A percentile compares a stretch with the other conserved stretches of the same genome.
Evolutionary conservation across 2,797 vertebrate genomes (phyloP).

Genomic region (Apogon hyalosoma): DNA sequence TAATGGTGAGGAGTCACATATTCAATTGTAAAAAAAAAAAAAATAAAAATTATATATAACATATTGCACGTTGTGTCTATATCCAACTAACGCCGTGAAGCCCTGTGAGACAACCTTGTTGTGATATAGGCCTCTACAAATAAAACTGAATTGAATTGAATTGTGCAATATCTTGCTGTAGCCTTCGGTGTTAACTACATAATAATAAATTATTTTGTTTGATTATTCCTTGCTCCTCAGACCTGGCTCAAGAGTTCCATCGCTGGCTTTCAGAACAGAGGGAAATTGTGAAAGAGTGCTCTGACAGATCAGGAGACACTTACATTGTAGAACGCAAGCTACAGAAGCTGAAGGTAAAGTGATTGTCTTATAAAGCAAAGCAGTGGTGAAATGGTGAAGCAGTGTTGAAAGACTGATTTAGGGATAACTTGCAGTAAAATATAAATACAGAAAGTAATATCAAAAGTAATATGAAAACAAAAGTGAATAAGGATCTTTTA

Average conservation of each 20-base stretch:
- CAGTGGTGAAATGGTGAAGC: no score
- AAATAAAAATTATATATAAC: neutral
- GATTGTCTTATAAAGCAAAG: no score
- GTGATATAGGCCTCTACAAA: no score
- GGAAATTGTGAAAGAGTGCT: slow-evolving; percentile 89
- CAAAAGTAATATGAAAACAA: no score
- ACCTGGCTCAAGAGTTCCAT: slow-evolving; percentile 92
- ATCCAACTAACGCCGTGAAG: no score
- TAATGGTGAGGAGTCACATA: slow-evolving; percentile 81
- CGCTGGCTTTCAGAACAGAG: slow-evolving; percentile 91
- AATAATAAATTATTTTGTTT: neutral
- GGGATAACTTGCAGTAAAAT: no score
- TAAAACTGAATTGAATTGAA: no score
- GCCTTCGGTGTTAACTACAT: neutral
- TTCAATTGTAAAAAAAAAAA: neutral
- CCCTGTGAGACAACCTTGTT: no score
- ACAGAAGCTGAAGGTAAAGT: slow-evolving; percentile 91
- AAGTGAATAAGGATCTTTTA: no score
- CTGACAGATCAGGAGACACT: slow-evolving; percentile 91
- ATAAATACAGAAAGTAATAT: no score
- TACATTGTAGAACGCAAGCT: slow-evolving; percentile 91
- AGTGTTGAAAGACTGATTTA: no score
- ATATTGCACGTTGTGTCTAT: no score
- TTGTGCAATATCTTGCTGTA: neutral
- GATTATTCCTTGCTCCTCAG: slow-evolving; percentile 74